These are phyloP conservation scores for Eurosta solidaginis DNA, from an alignment of 1,140 invertebrate species.

Conservation along the genomic window DNA sequence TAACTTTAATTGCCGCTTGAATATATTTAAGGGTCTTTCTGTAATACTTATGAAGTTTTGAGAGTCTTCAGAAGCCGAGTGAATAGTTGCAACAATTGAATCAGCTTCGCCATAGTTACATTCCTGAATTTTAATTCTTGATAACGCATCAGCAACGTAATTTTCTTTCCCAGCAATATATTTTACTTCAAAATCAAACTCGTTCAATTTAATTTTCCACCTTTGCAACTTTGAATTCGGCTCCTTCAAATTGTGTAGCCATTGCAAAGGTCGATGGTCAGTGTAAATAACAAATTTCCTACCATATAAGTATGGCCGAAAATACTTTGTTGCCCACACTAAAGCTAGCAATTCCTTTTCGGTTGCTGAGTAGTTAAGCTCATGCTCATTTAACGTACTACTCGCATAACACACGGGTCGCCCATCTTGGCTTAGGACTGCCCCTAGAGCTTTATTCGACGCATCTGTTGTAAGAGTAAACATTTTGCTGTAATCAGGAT, in stretches of 20 bases:
- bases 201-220: too few species aligned
- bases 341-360: neutral
- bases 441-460: neutral
- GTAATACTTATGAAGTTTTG: neutral
- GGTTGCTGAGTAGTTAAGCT: neutral
- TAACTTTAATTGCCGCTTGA: neutral
- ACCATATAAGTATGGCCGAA: neutral
- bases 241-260: too few species aligned
- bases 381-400: neutral
- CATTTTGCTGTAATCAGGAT: too few species aligned
- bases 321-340: neutral
- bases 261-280: neutral
- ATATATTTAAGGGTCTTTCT: neutral
- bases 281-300: neutral
- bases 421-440: neutral
- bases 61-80: neutral
- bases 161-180: conserved; percentile 1
- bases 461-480: neutral
- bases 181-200: neutral
- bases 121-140: neutral
- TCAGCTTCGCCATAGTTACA: neutral
- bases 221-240: neutral
- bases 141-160: conserved; percentile 1
- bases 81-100: neutral
- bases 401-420: neutral